phyloP scores from a whole-genome alignment of 1,140 invertebrate species.

The Drosophila virilis region DNA sequence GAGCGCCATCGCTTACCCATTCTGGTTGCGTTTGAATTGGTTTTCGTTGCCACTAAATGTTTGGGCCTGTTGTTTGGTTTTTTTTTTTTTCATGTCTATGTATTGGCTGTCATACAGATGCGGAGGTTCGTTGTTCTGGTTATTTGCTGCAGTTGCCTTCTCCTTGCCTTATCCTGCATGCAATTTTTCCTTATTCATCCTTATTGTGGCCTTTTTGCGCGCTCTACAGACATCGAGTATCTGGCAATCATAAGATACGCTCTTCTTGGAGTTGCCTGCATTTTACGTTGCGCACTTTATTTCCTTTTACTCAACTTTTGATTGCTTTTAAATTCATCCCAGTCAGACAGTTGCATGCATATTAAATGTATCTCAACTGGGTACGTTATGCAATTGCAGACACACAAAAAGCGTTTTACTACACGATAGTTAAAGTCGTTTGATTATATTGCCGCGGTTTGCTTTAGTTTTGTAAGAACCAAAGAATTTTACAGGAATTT shows the following conservation, averaged over 20 bases:
- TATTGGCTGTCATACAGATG: conserved; percentile 11
- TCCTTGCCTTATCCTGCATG: conserved; percentile 59
- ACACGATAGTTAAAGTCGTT: too few species aligned
- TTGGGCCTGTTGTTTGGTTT: conserved; percentile 1
- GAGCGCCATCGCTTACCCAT: background rate
- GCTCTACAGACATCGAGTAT: conserved; percentile 52
- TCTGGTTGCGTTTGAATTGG: background rate
- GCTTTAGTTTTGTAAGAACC: too few species aligned
- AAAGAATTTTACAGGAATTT: too few species aligned
- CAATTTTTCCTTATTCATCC: conserved; percentile 64
- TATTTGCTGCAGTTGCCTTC: conserved; percentile 11
- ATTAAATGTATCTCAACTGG: conserved; percentile 30
- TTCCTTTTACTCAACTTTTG: conserved; percentile 43
- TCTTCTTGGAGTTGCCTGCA: conserved; percentile 35
- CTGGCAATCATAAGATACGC: conserved; percentile 59
- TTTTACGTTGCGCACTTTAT: conserved; percentile 46
- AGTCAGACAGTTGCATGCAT: conserved; percentile 54
- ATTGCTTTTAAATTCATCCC: conserved; percentile 58
- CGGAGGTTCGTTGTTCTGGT: background rate
- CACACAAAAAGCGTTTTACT: too few species aligned
- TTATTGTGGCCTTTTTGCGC: conserved; percentile 38
- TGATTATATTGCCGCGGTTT: too few species aligned
- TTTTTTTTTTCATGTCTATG: conserved; percentile 5
- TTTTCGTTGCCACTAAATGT: conserved; percentile 4
- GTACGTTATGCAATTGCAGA: too few species aligned